These are phyloP conservation scores for Amblyopsis hoosieri DNA, from an alignment of 2,797 vertebrate species.

Conservation along the genomic window DNA sequence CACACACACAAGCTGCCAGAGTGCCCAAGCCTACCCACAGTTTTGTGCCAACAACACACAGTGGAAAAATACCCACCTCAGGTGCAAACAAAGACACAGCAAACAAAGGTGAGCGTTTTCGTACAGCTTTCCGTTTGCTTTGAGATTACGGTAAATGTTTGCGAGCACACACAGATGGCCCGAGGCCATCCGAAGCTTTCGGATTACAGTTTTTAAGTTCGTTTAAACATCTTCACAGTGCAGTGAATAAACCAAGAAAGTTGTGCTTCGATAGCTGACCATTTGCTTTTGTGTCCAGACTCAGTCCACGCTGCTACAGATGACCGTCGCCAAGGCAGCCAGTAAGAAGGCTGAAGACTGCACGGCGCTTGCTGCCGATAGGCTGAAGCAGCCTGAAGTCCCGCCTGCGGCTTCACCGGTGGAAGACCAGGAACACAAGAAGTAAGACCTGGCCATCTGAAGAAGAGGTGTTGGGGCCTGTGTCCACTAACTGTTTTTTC, in stretches of 20 bases:
- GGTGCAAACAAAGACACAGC: too few species aligned
- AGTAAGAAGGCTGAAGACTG: slow-evolving; percentile 66
- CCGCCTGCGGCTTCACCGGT: slow-evolving; percentile 43
- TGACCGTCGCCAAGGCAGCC: slow-evolving; percentile 64
- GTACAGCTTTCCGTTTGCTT: not conserved
- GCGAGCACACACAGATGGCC: too few species aligned
- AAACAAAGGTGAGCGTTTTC: too few species aligned
- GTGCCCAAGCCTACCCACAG: not conserved
- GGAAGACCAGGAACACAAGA: slow-evolving; percentile 79
- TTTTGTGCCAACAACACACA: not conserved
- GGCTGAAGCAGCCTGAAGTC: slow-evolving; percentile 42
- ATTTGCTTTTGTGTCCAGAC: slow-evolving; percentile 54
- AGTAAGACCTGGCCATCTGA: slow-evolving; percentile 64
- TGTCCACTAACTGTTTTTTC: too few species aligned
- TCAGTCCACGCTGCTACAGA: slow-evolving; percentile 87
- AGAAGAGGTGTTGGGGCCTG: too few species aligned
- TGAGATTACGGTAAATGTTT: not conserved
- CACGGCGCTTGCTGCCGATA: slow-evolving; percentile 33
- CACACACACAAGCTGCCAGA: not conserved
- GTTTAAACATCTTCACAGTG: too few species aligned
- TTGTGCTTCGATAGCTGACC: too few species aligned
- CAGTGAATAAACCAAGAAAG: too few species aligned
- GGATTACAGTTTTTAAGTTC: too few species aligned
- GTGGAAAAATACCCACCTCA: too few species aligned
- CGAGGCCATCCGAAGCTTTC: too few species aligned